Percentiles rank a stretch among this genome's conserved stretches.
Evolutionary conservation across 1,140 invertebrate genomes (phyloP).

Genomic region (Mycetomoellerius zeteki): DNA sequence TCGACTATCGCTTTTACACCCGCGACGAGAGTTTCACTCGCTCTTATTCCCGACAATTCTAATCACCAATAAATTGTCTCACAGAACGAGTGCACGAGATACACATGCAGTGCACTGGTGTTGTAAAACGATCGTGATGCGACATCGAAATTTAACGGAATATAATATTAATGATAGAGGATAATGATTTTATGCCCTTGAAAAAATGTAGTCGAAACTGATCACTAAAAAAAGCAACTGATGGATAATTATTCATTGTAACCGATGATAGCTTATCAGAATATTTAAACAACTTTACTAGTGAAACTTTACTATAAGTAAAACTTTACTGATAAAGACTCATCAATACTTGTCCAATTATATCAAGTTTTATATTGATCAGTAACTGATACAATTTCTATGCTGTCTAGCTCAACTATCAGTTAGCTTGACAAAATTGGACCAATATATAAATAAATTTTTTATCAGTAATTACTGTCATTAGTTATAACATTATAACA

Average conservation of each 20-base stretch:
- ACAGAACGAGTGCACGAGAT: neutral
- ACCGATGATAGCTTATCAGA: neutral
- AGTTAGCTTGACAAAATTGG: neutral
- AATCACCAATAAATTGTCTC: neutral
- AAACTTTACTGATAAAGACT: neutral
- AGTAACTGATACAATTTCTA: neutral
- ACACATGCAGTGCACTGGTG: neutral
- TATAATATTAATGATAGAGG: neutral
- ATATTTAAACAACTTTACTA: neutral
- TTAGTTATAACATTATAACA: too few species aligned
- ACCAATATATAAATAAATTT: too few species aligned
- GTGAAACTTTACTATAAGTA: too few species aligned
- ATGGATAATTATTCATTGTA: neutral
- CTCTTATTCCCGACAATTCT: neutral
- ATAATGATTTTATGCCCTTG: neutral
- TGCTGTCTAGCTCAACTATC: neutral
- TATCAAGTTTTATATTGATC: neutral
- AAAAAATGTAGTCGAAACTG: neutral
- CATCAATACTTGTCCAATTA: neutral
- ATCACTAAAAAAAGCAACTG: neutral
- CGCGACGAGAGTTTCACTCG: neutral
- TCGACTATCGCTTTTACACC: constrained; percentile 16
- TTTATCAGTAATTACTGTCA: too few species aligned
- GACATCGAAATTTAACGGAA: neutral
- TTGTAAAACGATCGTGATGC: neutral